Percentiles rank a stretch among this genome's conserved stretches.
Evolutionary conservation across 2,888 invertebrate genomes (phyloP).

Genomic region (Coleophora flavipennella): DNA sequence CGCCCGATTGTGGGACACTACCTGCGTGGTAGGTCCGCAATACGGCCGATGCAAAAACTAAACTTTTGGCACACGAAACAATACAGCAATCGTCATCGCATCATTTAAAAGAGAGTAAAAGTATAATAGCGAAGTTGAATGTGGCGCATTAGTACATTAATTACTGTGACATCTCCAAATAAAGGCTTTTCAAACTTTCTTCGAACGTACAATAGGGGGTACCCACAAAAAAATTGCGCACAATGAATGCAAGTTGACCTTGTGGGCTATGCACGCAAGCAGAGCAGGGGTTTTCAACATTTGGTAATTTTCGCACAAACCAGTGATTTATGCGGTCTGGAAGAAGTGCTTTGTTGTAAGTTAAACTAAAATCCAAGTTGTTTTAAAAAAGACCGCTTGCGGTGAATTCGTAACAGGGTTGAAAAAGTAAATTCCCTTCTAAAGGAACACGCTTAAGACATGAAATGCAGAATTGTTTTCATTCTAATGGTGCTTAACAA

Average conservation of each 20-base stretch:
- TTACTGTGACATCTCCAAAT: conserved; percentile 49
- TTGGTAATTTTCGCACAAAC: conserved; percentile 56
- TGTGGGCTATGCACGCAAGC: conserved; percentile 34
- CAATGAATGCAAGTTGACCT: conserved; percentile 48
- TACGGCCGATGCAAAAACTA: conserved; percentile 46
- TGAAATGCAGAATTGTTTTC: conserved; percentile 38
- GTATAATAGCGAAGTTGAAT: conserved; percentile 42
- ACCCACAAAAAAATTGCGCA: conserved; percentile 28
- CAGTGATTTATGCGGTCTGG: conserved; percentile 52
- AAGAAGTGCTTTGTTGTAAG: conserved; percentile 41
- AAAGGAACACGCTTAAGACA: conserved; percentile 34
- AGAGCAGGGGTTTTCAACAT: conserved; percentile 43
- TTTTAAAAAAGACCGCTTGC: conserved; percentile 58
- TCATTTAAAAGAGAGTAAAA: conserved; percentile 55
- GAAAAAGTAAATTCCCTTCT: conserved; percentile 15
- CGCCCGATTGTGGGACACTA: conserved; percentile 65
- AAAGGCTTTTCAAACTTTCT: conserved; percentile 51
- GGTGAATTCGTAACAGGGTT: conserved; percentile 46
- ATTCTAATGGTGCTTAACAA: conserved; percentile 8
- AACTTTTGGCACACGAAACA: conserved; percentile 36
- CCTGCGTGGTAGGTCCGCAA: conserved; percentile 56
- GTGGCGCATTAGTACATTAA: conserved; percentile 56
- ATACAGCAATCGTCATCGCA: conserved; percentile 37
- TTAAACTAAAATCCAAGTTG: conserved; percentile 33
- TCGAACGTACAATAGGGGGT: conserved; percentile 31